These are phyloP conservation scores for Brachypalpus laphriformis DNA, from an alignment of 2,888 invertebrate species.

Conservation along the genomic window DNA sequence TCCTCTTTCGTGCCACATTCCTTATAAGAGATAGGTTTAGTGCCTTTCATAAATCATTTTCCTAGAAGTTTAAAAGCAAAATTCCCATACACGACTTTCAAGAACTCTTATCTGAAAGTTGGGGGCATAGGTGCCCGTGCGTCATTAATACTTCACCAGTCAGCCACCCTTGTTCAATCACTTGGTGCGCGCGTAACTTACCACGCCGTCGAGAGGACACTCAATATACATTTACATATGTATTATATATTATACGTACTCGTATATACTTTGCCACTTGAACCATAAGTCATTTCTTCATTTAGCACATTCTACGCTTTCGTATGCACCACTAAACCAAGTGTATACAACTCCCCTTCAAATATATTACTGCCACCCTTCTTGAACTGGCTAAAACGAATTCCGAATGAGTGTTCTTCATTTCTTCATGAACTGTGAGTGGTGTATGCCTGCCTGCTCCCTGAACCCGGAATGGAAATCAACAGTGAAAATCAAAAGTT, in stretches of 20 bases:
- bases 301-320: conserved; percentile 66
- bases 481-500: conserved; percentile 70
- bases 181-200: conserved; percentile 52
- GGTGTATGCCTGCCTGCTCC: not conserved
- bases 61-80: conserved; percentile 8
- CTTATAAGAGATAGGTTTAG: conserved; percentile 9
- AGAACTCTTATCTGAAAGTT: not conserved
- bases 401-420: conserved; percentile 62
- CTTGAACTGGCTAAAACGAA: conserved; percentile 8
- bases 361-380: conserved; percentile 55
- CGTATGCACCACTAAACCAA: conserved; percentile 49
- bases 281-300: conserved; percentile 69
- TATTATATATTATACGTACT: no score
- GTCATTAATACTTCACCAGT: conserved; percentile 61
- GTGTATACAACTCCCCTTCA: conserved; percentile 35
- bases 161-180: conserved; percentile 50
- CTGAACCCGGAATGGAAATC: conserved; percentile 64
- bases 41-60: conserved; percentile 3
- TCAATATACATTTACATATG: no score
- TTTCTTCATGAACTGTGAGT: conserved; percentile 61
- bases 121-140: conserved; percentile 22
- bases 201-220: conserved; percentile 51
- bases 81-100: conserved; percentile 28
- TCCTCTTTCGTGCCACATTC: conserved; percentile 35
- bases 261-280: conserved; percentile 60